Evolutionary conservation across 2,113 vertebrate genomes (phyloP).

Genomic region (Camarhynchus parvulus): DNA sequence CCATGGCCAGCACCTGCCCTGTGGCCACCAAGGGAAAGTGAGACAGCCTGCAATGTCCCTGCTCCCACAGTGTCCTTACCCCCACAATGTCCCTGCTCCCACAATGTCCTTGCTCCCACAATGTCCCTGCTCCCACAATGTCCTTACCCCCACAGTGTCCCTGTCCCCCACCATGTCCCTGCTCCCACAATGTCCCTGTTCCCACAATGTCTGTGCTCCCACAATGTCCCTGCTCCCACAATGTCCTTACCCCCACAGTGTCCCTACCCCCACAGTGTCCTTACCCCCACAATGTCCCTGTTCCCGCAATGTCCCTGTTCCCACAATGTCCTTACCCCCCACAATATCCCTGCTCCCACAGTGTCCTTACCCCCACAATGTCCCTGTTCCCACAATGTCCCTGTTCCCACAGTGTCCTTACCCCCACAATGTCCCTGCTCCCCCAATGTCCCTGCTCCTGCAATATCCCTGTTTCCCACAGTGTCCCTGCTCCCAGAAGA

Average conservation of each 20-base stretch:
- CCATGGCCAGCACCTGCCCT: background rate
- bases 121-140: accelerated
- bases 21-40: background rate
- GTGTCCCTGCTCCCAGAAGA: background rate
- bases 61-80: accelerated
- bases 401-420: accelerated
- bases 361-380: accelerated
- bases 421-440: background rate
- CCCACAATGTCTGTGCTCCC: background rate
- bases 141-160: too few relatives aligned
- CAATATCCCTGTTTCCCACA: accelerated
- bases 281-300: background rate
- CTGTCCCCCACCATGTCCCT: background rate
- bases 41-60: too few relatives aligned
- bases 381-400: background rate
- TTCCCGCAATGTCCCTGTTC: accelerated
- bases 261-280: too few relatives aligned
- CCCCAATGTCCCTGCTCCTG: background rate
- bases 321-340: background rate
- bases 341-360: accelerated
- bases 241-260: background rate
- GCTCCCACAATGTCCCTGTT: accelerated
- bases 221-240: accelerated
- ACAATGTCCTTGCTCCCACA: background rate
- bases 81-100: background rate